These are phyloP conservation scores for Calliopum simillimum DNA, from an alignment of 2,888 invertebrate genomes.

Conservation along the genomic window DNA sequence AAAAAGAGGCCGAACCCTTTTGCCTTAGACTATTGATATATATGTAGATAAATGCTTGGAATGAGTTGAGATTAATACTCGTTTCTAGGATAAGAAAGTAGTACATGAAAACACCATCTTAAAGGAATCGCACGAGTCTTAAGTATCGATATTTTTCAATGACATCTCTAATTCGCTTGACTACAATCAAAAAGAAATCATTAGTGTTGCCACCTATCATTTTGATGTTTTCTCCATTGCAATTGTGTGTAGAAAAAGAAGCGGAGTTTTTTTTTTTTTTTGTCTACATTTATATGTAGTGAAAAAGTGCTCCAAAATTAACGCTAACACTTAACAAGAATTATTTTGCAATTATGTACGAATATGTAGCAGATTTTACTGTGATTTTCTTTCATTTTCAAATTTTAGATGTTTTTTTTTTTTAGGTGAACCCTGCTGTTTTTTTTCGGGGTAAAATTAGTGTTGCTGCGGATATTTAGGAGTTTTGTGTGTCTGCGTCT, in stretches of 20 bases:
- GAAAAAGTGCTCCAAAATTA: conserved; percentile 33
- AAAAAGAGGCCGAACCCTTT: too few species aligned
- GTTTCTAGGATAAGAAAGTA: too few species aligned
- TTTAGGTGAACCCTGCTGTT: not conserved
- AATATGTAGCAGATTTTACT: conserved; percentile 28
- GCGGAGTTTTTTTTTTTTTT: conserved; percentile 32
- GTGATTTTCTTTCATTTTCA: conserved; percentile 20
- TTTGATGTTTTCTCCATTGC: conserved; percentile 40
- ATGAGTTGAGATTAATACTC: too few species aligned
- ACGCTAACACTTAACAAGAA: conserved; percentile 29
- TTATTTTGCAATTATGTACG: conserved; percentile 30
- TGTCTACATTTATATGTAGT: conserved; percentile 33
- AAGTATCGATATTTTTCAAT: not conserved
- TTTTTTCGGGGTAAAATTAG: conserved; percentile 8
- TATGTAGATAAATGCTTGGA: too few species aligned
- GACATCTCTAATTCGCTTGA: not conserved
- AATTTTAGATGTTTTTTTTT: not conserved
- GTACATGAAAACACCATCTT: too few species aligned
- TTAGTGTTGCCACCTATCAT: conserved; percentile 1
- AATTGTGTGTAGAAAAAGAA: conserved; percentile 47
- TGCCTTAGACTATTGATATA: too few species aligned
- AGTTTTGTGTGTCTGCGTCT: conserved; percentile 23
- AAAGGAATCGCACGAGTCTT: too few species aligned
- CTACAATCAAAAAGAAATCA: conserved; percentile 1
- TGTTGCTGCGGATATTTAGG: not conserved